Evolutionary conservation across 2,888 invertebrate genomes (phyloP).

Genomic region (Sisyra nigra): DNA sequence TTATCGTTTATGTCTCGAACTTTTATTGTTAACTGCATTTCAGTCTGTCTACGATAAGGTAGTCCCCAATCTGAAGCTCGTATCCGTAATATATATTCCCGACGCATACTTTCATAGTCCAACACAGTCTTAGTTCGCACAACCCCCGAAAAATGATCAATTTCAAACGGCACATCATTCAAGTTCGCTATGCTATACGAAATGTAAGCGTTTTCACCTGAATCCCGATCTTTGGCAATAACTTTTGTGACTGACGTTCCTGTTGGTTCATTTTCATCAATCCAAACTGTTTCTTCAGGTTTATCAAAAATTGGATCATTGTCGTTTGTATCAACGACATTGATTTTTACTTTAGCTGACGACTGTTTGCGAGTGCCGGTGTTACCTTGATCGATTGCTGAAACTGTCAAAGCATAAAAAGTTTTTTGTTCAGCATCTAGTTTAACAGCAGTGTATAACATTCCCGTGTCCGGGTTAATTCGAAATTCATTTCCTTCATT

Average conservation of each 20-base stretch:
- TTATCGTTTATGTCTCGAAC: slow-evolving; percentile 86
- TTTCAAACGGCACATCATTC: slow-evolving; percentile 84
- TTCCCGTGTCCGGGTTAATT: slow-evolving; percentile 76
- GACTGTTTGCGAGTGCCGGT: slow-evolving; percentile 70
- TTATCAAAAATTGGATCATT: slow-evolving; percentile 81
- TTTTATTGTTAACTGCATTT: slow-evolving; percentile 66
- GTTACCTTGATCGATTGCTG: slow-evolving; percentile 78
- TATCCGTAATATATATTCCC: slow-evolving; percentile 65
- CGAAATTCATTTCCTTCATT: slow-evolving; percentile 80
- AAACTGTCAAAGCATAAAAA: slow-evolving; percentile 74
- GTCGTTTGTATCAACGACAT: slow-evolving; percentile 83
- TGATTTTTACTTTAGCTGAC: slow-evolving; percentile 79
- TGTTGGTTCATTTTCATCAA: slow-evolving; percentile 78
- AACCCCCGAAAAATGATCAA: slow-evolving; percentile 84
- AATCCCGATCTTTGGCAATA: slow-evolving; percentile 74
- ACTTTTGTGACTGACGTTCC: slow-evolving; percentile 75
- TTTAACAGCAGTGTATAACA: slow-evolving; percentile 65
- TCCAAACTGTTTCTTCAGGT: slow-evolving; percentile 46
- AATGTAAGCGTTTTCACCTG: slow-evolving; percentile 88
- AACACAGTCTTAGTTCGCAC: slow-evolving; percentile 69
- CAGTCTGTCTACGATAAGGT: slow-evolving; percentile 82
- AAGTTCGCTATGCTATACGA: slow-evolving; percentile 87
- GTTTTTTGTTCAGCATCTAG: slow-evolving; percentile 76
- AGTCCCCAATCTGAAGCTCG: slow-evolving; percentile 92
- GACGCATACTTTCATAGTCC: slow-evolving; percentile 82